phyloP scores from a whole-genome alignment of 2,113 vertebrate genomes.

The Vireo altiloquus region DNA sequence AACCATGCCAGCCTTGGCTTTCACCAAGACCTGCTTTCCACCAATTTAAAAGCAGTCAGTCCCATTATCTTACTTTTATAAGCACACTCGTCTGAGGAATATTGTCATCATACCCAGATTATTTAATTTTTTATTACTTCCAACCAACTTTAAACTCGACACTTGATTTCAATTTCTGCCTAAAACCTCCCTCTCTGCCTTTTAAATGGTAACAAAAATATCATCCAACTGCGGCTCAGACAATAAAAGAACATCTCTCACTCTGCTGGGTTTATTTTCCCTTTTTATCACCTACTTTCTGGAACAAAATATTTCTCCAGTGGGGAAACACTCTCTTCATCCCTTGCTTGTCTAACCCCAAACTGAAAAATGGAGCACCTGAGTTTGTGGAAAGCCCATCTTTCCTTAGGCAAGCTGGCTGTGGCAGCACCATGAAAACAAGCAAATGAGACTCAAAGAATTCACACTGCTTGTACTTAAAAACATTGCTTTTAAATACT shows the following conservation, averaged over 20 bases:
- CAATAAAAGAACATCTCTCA: background rate
- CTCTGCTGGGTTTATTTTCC: background rate
- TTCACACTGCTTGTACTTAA: background rate
- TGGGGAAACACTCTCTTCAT: background rate
- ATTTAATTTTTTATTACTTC: constrained; percentile 15
- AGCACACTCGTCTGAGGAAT: background rate
- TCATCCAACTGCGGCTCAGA: background rate
- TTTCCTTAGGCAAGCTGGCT: background rate
- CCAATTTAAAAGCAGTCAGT: constrained; percentile 8
- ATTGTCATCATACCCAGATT: background rate
- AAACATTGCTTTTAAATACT: background rate
- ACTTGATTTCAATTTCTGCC: background rate
- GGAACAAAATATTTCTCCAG: background rate
- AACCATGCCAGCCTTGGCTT: constrained; percentile 41
- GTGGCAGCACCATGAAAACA: background rate
- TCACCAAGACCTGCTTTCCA: constrained; percentile 48
- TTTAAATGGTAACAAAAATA: background rate
- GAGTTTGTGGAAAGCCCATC: background rate
- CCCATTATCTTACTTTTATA: constrained; percentile 20
- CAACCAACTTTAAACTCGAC: background rate
- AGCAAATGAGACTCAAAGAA: background rate
- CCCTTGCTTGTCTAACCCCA: background rate
- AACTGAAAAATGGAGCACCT: background rate
- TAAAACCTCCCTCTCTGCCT: background rate
- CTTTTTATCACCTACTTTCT: background rate